A percentile compares a stretch with the other conserved stretches of the same genome.
Conservation (phyloP, 1,140 invertebrate genomes). For the Eriocheir sinensis region DNA sequence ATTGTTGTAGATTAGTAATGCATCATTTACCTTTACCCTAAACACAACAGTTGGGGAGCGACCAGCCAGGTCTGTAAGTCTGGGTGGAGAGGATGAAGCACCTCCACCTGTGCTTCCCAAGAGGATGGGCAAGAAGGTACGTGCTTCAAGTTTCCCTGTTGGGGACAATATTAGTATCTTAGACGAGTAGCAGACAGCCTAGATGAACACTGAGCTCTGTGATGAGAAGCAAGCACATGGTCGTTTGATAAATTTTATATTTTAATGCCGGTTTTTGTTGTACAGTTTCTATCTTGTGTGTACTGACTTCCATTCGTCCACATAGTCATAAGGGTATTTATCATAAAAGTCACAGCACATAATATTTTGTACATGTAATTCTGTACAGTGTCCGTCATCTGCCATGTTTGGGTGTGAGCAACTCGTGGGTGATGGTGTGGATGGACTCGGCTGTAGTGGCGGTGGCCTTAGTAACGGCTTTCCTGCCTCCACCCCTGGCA, state of each 20-base stretch:
- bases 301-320: neutral
- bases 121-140: slow-evolving; percentile 83
- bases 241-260: slow-evolving; percentile 66
- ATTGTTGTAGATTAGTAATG: no score
- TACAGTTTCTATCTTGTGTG: neutral
- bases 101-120: slow-evolving; percentile 86
- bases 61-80: slow-evolving; percentile 81
- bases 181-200: slow-evolving; percentile 40
- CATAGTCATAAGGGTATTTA: neutral
- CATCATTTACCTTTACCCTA: neutral
- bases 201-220: neutral
- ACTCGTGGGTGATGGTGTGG: slow-evolving; percentile 75
- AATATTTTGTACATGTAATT: slow-evolving; percentile 81
- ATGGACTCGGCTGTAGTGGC: slow-evolving; percentile 78
- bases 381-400: slow-evolving; percentile 81
- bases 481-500: slow-evolving; percentile 84
- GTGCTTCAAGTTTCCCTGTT: slow-evolving; percentile 70
- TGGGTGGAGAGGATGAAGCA: slow-evolving; percentile 80
- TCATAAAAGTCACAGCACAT: slow-evolving; percentile 24
- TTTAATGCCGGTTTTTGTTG: neutral
- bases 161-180: slow-evolving; percentile 66
- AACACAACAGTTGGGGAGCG: slow-evolving; percentile 84
- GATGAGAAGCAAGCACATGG: slow-evolving; percentile 6
- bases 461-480: slow-evolving; percentile 83
- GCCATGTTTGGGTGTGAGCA: slow-evolving; percentile 80